Evolutionary conservation across 2,113 vertebrate species (phyloP).

Genomic region (Donacobius atricapilla): DNA sequence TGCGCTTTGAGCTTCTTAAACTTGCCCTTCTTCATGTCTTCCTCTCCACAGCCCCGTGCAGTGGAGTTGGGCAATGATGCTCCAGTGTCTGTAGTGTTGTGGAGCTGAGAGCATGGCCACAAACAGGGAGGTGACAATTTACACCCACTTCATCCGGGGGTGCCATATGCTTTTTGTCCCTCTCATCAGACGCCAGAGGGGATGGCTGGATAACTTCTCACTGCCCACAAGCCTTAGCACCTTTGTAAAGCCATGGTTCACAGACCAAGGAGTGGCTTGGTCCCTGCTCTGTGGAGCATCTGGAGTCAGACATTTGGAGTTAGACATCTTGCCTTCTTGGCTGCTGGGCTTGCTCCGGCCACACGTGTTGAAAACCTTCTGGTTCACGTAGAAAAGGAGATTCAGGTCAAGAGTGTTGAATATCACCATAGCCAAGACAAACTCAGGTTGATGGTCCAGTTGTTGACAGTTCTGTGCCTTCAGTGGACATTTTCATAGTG

Average conservation of each 20-base stretch:
- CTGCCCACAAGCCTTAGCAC: fast-evolving
- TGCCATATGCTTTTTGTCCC: background rate
- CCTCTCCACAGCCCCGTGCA: background rate
- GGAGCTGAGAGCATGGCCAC: background rate
- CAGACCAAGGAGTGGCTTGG: fast-evolving
- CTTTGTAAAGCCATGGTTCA: background rate
- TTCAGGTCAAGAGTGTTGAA: background rate
- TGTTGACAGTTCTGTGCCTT: background rate
- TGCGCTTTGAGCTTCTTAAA: background rate
- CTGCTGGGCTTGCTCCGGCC: background rate
- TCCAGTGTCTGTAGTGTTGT: fast-evolving
- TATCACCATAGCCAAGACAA: background rate
- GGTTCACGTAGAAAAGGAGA: background rate
- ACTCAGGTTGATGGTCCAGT: background rate
- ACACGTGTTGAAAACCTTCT: background rate
- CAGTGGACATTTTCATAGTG: background rate
- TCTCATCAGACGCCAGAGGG: background rate
- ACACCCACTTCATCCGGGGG: background rate
- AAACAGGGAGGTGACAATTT: background rate
- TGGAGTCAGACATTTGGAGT: background rate
- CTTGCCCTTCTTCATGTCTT: fast-evolving
- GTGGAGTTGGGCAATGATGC: fast-evolving
- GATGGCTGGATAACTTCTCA: background rate
- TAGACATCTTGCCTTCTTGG: background rate
- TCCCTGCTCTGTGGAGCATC: background rate